Evolutionary conservation across 1,140 invertebrate species (phyloP).

Genomic region (Melipona quadrifasciata): DNA sequence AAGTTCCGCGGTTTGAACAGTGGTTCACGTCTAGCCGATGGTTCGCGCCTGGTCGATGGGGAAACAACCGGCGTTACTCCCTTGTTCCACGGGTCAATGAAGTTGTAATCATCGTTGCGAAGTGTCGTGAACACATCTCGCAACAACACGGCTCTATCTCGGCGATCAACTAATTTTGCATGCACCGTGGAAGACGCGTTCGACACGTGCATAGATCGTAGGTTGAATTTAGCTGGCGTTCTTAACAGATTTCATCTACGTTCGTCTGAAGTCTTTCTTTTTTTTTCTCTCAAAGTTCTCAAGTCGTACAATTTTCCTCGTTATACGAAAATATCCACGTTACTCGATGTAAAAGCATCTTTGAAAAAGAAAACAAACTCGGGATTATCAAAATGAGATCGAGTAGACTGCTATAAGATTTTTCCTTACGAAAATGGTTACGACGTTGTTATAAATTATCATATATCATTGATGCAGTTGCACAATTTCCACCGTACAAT

Average conservation of each 20-base stretch:
- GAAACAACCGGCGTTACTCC: conserved; percentile 7
- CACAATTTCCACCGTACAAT: too few relatives aligned
- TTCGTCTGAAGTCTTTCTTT: too few relatives aligned
- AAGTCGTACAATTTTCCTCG: too few relatives aligned
- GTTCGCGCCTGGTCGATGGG: conserved; percentile 44
- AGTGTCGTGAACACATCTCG: neutral
- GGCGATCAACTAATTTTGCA: neutral
- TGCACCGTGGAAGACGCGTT: neutral
- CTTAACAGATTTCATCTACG: neutral
- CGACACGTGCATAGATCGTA: neutral
- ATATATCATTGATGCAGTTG: too few relatives aligned
- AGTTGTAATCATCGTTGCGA: conserved; percentile 3
- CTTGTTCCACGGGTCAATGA: conserved; percentile 30
- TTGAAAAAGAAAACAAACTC: too few relatives aligned
- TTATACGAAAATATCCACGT: too few relatives aligned
- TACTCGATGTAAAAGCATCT: too few relatives aligned
- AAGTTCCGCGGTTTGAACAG: conserved; percentile 70
- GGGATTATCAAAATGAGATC: too few relatives aligned
- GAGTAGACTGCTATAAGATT: too few relatives aligned
- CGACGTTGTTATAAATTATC: too few relatives aligned
- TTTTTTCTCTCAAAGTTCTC: too few relatives aligned
- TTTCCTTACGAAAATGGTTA: too few relatives aligned
- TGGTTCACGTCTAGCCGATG: conserved; percentile 46
- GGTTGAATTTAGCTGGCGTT: neutral
- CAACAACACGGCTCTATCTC: neutral